phyloP scores from a whole-genome alignment of 2,113 vertebrate genomes.

The Callocephalon fimbriatum region DNA sequence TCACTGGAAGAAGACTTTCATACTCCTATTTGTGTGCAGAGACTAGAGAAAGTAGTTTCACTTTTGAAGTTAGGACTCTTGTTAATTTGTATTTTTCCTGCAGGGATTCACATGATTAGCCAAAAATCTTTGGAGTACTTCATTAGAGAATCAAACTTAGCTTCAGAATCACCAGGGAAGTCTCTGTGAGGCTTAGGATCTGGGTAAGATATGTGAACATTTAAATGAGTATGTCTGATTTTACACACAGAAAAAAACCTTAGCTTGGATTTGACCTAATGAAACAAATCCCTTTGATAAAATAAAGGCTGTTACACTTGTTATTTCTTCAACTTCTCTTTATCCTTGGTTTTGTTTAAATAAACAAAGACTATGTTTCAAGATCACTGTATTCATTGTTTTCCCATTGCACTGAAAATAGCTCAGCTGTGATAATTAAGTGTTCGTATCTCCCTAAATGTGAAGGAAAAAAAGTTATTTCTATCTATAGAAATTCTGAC shows the following conservation, averaged over 20 bases:
- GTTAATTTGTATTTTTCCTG: slow-evolving; percentile 28
- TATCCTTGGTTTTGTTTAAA: background rate
- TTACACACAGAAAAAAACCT: background rate
- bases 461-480: background rate
- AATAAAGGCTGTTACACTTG: background rate
- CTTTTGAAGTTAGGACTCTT: background rate
- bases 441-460: background rate
- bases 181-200: background rate
- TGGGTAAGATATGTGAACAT: background rate
- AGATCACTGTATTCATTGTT: background rate
- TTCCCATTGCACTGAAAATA: background rate
- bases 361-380: background rate
- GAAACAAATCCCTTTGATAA: background rate
- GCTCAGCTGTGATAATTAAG: background rate
- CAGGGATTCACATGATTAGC: background rate
- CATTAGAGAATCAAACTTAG: background rate
- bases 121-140: background rate
- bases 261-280: background rate
- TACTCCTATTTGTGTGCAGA: background rate
- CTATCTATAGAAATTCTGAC: background rate
- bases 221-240: background rate
- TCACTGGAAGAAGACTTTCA: background rate
- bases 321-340: background rate
- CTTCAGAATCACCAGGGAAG: background rate
- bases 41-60: background rate